These are phyloP conservation scores for Chaetogeoica ovagalla DNA, from an alignment of 2,888 invertebrate genomes.

Conservation along the genomic window DNA sequence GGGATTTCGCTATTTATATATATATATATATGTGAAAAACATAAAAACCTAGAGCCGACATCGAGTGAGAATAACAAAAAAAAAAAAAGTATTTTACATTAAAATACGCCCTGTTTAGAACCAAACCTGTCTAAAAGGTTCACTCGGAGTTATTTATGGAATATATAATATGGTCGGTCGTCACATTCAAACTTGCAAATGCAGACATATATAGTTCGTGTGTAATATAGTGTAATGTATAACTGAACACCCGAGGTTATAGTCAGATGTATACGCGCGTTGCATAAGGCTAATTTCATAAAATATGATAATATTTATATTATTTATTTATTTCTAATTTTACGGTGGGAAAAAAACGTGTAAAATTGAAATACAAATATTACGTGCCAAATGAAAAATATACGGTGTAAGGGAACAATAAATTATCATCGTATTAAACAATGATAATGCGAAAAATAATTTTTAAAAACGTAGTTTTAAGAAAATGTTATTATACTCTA, in stretches of 20 bases:
- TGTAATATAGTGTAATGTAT: background rate
- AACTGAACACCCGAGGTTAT: background rate
- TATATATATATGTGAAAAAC: background rate
- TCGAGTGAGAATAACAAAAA: background rate
- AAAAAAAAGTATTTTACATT: background rate
- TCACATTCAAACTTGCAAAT: constrained; percentile 18
- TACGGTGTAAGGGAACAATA: too few species aligned
- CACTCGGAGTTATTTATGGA: constrained; percentile 39
- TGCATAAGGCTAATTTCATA: constrained; percentile 3
- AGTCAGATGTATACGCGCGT: background rate
- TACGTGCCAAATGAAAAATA: too few species aligned
- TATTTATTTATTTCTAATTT: background rate
- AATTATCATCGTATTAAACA: too few species aligned
- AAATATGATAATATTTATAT: background rate
- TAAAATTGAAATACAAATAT: too few species aligned
- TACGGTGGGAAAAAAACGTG: too few species aligned
- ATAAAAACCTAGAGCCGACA: background rate
- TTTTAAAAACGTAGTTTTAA: too few species aligned
- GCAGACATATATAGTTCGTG: constrained; percentile 14
- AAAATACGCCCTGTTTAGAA: constrained; percentile 6
- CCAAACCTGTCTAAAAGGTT: constrained; percentile 15
- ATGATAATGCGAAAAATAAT: too few species aligned
- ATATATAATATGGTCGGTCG: constrained; percentile 24
- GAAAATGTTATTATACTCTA: too few species aligned
- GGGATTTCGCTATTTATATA: background rate